Percentiles rank a stretch among this genome's conserved stretches.
phyloP scores from a whole-genome alignment of 2,888 invertebrate species.

The Leptura quadrifasciata region DNA sequence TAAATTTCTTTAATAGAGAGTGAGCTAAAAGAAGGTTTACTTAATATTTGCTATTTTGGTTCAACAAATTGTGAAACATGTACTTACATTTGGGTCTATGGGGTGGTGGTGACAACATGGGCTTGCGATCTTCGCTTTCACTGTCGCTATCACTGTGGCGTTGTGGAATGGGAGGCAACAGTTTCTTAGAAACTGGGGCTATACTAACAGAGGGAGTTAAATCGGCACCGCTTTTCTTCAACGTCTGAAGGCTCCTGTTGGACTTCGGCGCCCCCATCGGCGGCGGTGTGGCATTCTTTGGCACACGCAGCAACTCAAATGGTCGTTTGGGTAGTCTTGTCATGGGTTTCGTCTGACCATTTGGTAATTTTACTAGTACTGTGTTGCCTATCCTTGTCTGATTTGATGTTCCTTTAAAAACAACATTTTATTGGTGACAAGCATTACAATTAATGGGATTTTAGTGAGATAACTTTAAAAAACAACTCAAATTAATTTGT shows the following conservation, averaged over 20 bases:
- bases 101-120: constrained; percentile 50
- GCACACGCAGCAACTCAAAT: constrained; percentile 71
- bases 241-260: constrained; percentile 50
- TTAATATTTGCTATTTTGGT: no score
- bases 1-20: no score
- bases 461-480: no score
- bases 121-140: constrained; percentile 65
- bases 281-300: constrained; percentile 56
- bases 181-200: constrained; percentile 72
- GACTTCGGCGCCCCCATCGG: constrained; percentile 56
- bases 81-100: constrained; percentile 62
- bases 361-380: constrained; percentile 72
- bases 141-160: constrained; percentile 68
- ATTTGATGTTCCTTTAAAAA: constrained; percentile 65
- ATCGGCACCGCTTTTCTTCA: constrained; percentile 63
- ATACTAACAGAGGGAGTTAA: constrained; percentile 75
- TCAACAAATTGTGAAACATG: no score
- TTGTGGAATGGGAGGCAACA: constrained; percentile 57
- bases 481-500: no score
- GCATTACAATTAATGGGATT: no score
- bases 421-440: not conserved
- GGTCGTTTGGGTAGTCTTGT: constrained; percentile 70
- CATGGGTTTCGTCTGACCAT: constrained; percentile 73
- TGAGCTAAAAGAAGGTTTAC: no score
- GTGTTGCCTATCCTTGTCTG: constrained; percentile 72